Base-by-base conservation (phyloP, 1,140 invertebrate species). In the Macrocentrus cingulum region DNA sequence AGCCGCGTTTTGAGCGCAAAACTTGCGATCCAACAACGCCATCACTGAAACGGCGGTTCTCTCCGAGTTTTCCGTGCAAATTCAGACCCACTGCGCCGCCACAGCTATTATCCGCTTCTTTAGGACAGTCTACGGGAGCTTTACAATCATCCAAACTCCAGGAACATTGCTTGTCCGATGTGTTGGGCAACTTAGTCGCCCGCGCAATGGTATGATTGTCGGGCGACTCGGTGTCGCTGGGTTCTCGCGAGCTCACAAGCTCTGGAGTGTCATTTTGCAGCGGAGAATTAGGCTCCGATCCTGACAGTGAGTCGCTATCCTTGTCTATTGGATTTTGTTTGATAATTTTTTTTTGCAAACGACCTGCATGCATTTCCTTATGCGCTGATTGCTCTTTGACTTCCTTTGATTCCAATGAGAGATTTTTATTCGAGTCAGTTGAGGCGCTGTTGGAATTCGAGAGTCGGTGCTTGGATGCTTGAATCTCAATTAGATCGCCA, bases 401-500 rank as follows among this genome's bases (percentile, higher is more conserved):
- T 13, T 29, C 32, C 11, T 36, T 49, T 36, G 45, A 49, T 15
- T 25, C 13, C 16, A 29, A 18, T n/a, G 1, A 5, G 32, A 22
- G 7, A 18, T 42, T 13, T 13, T 42, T 44, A n/a, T 39, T 15
- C 20, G 50, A 58, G 41, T 56, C 51, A 23, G 46, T 53, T 15
- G 54, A 16, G 36, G 53, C 58, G 18, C 41, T 23, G 20, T 56
- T 60, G 29, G 54, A 15, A 23, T 53, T 20, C 15, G 44, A 36
- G 11, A 45, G n/a, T 15, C 39, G 19, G 23, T 29, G 44, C n/a
- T 25, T 36, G 25, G 42, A 29, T 20, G 65, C 18, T 32, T 76
- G 61, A 4, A 79, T 68, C 63, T 83, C 82, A 36, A 84, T 82
- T 36, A 84, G 64, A 56, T 82, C 78, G 8, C 83, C 83, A 55